Evolutionary conservation across 2,888 invertebrate species (phyloP).

Genomic region (Melieria picta): DNA sequence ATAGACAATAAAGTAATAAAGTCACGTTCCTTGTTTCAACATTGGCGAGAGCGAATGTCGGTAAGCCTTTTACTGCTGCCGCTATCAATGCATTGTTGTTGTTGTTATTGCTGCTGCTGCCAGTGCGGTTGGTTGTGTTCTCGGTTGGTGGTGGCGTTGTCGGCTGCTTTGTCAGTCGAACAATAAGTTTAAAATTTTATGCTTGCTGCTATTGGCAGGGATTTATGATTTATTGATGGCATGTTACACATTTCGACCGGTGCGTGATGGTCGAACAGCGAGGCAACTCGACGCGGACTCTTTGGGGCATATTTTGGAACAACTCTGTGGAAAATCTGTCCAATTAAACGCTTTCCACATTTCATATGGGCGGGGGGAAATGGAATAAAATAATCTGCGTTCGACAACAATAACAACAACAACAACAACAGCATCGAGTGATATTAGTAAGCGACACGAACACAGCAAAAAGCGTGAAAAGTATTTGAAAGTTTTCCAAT

Average conservation of each 20-base stretch:
- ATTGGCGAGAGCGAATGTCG: not conserved
- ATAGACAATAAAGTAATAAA: slow-evolving; percentile 44
- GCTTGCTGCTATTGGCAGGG: slow-evolving; percentile 4
- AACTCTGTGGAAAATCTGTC: not conserved
- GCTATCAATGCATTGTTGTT: not conserved
- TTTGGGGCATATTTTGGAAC: not conserved
- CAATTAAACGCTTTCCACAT: slow-evolving; percentile 1
- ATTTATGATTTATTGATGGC: slow-evolving; percentile 20
- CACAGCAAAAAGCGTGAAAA: not conserved
- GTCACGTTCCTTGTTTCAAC: slow-evolving; percentile 42
- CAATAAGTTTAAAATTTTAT: slow-evolving; percentile 14
- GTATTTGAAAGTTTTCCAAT: not conserved
- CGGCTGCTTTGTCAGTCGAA: slow-evolving; percentile 2
- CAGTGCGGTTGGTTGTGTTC: too few relatives aligned
- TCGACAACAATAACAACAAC: not conserved
- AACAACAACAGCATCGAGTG: not conserved
- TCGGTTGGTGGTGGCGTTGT: not conserved
- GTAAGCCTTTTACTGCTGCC: slow-evolving; percentile 9
- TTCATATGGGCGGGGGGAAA: not conserved
- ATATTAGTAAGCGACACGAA: too few relatives aligned
- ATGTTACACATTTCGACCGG: slow-evolving; percentile 5
- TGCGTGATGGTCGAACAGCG: not conserved
- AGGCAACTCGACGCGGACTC: too few relatives aligned
- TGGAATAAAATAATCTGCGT: not conserved
- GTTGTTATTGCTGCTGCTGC: too few relatives aligned